Evolutionary conservation across 1,140 invertebrate genomes (phyloP).

Genomic region (Diabrotica undecimpunctata): DNA sequence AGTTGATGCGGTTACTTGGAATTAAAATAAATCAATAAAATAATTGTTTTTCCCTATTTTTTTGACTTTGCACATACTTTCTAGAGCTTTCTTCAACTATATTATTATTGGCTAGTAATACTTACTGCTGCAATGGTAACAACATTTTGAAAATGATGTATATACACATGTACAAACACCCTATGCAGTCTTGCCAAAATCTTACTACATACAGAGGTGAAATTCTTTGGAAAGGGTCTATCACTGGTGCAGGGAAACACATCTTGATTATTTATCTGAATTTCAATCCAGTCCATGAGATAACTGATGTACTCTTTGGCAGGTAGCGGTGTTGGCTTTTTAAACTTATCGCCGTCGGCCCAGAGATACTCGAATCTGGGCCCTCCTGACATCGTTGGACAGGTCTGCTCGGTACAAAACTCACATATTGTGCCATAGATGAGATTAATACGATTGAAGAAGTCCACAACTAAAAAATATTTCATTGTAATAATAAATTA

Average conservation of each 20-base stretch:
- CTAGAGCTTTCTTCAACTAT: conserved; percentile 79
- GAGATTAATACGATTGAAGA: conserved; percentile 93
- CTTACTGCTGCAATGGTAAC: conserved; percentile 84
- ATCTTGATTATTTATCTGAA: conserved; percentile 87
- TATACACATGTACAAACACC: conserved; percentile 96
- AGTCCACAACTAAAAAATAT: conserved; percentile 78
- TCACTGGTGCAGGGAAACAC: conserved; percentile 57
- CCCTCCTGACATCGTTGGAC: conserved; percentile 91
- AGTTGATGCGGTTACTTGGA: no score
- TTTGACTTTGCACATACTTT: conserved; percentile 55
- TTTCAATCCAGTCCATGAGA: conserved; percentile 93
- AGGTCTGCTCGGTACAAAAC: conserved; percentile 79
- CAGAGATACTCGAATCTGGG: conserved; percentile 88
- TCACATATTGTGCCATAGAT: conserved; percentile 90
- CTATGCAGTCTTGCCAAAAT: conserved; percentile 87
- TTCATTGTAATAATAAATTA: not conserved
- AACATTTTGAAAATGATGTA: conserved; percentile 92
- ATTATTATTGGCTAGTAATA: conserved; percentile 29
- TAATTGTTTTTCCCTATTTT: no score
- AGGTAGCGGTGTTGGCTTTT: conserved; percentile 84
- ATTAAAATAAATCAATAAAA: no score
- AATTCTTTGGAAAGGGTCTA: conserved; percentile 87
- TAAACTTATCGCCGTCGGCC: conserved; percentile 80
- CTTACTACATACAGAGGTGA: conserved; percentile 76
- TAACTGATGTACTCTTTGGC: conserved; percentile 84